Conservation (phyloP, 2,888 invertebrate genomes). For the Mimachlamys varia region DNA sequence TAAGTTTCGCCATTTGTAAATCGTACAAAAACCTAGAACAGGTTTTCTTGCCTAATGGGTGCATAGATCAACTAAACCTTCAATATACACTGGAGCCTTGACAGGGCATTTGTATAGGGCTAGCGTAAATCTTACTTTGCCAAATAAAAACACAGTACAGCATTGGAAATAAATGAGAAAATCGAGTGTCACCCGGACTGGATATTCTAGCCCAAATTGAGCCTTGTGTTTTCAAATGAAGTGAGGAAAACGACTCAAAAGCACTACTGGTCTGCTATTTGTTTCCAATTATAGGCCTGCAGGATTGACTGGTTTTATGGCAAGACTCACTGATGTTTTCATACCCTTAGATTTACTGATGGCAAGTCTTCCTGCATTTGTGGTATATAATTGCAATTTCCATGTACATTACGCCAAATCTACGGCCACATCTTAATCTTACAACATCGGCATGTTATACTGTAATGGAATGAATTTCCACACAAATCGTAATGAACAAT, state of each 20-base stretch:
- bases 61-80: background rate
- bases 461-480: background rate
- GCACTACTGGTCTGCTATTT: constrained; percentile 31
- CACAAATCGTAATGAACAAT: constrained; percentile 2
- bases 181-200: background rate
- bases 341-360: background rate
- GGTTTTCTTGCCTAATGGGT: constrained; percentile 12
- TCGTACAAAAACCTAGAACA: background rate
- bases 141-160: constrained; percentile 11
- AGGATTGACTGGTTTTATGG: background rate
- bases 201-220: constrained; percentile 11
- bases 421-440: constrained; percentile 21
- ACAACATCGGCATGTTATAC: background rate
- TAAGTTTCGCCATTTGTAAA: background rate
- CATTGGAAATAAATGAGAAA: constrained; percentile 21
- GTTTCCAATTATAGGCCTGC: constrained; percentile 36
- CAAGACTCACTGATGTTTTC: background rate
- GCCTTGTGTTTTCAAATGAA: constrained; percentile 35
- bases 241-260: constrained; percentile 20
- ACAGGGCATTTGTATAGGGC: constrained; percentile 1
- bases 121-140: background rate
- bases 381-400: background rate
- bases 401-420: background rate
- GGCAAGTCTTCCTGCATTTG: background rate
- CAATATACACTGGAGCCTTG: background rate